Conservation (phyloP, 2,888 invertebrate species). For the Ennomos fuscantarius region DNA sequence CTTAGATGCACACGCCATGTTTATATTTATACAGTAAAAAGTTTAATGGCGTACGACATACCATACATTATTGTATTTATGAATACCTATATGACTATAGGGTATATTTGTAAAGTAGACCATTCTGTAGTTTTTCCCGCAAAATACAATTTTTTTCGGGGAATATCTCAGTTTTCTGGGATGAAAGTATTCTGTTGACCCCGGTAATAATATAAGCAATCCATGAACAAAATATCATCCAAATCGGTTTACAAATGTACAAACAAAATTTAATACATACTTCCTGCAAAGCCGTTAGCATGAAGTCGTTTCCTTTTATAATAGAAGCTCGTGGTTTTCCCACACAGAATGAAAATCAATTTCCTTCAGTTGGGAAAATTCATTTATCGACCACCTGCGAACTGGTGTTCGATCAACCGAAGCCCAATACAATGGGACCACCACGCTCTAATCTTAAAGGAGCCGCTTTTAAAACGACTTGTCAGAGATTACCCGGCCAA, state of each 20-base stretch:
- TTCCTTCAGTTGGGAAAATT: constrained; percentile 62
- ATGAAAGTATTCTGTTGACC: too few relatives aligned
- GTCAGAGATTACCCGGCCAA: constrained; percentile 52
- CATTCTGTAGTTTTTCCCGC: too few relatives aligned
- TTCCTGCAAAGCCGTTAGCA: constrained; percentile 29
- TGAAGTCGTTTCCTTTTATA: constrained; percentile 45
- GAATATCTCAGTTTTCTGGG: too few relatives aligned
- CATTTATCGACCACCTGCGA: constrained; percentile 70
- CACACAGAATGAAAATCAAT: constrained; percentile 65
- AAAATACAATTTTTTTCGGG: too few relatives aligned
- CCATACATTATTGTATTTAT: too few relatives aligned
- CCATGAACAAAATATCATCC: too few relatives aligned
- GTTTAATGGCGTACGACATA: too few relatives aligned
- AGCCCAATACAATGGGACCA: constrained; percentile 55
- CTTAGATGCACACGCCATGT: constrained; percentile 22
- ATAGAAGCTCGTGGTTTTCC: constrained; percentile 53
- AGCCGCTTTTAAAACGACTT: constrained; percentile 56
- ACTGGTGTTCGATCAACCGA: constrained; percentile 61
- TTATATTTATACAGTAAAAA: constrained; percentile 4
- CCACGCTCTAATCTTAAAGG: constrained; percentile 58
- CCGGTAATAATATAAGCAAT: too few relatives aligned
- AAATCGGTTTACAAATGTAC: neutral
- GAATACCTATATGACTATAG: too few relatives aligned
- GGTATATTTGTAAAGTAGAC: too few relatives aligned
- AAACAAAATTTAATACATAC: constrained; percentile 15